Conservation (phyloP, 2,888 invertebrate genomes). For the Chaitophorus viminalis region DNA sequence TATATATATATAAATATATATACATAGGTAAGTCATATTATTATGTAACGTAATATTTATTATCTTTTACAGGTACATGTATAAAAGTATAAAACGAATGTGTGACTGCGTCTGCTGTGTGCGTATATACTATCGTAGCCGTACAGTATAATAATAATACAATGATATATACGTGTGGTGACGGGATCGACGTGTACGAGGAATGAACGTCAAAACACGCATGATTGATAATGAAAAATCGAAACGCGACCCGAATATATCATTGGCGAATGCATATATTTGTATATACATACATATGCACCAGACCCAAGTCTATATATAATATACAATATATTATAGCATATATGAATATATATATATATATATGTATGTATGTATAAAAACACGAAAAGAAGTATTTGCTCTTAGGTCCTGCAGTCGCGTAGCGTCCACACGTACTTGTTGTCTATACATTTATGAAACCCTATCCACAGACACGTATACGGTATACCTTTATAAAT, state of each 20-base stretch:
- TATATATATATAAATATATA: neutral
- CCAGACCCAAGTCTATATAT: no score
- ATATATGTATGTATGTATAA: neutral
- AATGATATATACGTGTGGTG: neutral
- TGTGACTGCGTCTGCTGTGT: neutral
- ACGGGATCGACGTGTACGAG: neutral
- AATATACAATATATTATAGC: no score
- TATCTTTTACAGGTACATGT: no score
- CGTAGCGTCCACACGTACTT: neutral
- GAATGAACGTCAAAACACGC: constrained; percentile 23
- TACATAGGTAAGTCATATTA: no score
- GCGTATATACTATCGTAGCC: neutral
- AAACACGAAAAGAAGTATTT: neutral
- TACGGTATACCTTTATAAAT: no score
- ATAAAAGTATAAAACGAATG: neutral
- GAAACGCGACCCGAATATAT: neutral
- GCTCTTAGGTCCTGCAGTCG: neutral
- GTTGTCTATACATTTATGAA: no score
- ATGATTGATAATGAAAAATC: constrained; percentile 39
- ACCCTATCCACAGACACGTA: no score
- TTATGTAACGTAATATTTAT: no score
- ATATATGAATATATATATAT: no score
- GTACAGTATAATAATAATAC: neutral
- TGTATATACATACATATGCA: no score
- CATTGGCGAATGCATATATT: neutral